A percentile compares a stretch with the other conserved stretches of the same genome.
Conservation (phyloP, 2,888 invertebrate species). For the Cerastis leucographa region DNA sequence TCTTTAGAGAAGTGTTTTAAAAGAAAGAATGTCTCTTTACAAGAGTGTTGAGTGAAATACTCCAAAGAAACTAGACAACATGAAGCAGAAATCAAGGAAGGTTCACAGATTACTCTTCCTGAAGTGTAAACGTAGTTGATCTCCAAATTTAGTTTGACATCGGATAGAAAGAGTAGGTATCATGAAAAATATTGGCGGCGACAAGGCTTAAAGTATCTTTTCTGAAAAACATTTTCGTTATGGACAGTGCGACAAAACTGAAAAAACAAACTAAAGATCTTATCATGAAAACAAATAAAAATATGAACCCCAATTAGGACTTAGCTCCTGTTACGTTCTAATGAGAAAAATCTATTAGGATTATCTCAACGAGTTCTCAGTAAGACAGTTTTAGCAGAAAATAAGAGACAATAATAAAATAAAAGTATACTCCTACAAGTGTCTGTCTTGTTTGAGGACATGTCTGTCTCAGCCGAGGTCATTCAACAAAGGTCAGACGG, state of each 20-base stretch:
- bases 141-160: neutral
- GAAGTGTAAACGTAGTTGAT: neutral
- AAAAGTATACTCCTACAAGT: conserved; percentile 34
- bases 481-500: conserved; percentile 44
- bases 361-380: conserved; percentile 13
- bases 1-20: neutral
- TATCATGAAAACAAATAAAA: conserved; percentile 23
- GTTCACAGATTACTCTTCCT: neutral
- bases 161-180: neutral
- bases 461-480: neutral
- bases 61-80: neutral
- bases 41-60: neutral
- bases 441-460: conserved; percentile 17
- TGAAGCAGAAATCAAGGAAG: neutral
- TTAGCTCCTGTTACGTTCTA: neutral
- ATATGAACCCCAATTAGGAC: neutral
- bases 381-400: conserved; percentile 1
- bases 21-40: neutral
- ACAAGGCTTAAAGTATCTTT: neutral
- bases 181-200: neutral
- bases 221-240: too few relatives aligned
- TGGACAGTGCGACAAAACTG: neutral
- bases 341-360: conserved; percentile 23
- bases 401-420: conserved; percentile 16
- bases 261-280: conserved; percentile 17